Conservation (phyloP, 2,797 vertebrate genomes). For the Prunella strophiata region DNA sequence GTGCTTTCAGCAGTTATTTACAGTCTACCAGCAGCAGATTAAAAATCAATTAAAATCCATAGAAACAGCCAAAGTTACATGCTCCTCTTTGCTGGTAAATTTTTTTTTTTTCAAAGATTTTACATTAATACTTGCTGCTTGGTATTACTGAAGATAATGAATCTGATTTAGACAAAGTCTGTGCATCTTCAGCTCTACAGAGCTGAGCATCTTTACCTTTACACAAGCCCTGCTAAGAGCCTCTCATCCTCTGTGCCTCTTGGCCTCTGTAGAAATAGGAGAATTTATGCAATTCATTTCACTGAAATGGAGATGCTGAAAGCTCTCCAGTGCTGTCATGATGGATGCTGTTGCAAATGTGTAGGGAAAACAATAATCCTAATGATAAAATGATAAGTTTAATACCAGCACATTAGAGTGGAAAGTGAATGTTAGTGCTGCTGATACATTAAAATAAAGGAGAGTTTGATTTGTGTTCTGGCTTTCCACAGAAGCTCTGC, state of each 20-base stretch:
- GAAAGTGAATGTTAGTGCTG: background rate
- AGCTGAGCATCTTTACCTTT: slow-evolving; percentile 7
- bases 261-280: slow-evolving; percentile 17
- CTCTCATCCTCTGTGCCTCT: background rate
- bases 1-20: slow-evolving; percentile 73
- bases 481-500: background rate
- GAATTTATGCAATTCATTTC: slow-evolving; percentile 44
- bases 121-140: slow-evolving; percentile 68
- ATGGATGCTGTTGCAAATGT: slow-evolving; percentile 37
- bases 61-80: slow-evolving; percentile 58
- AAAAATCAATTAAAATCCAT: slow-evolving; percentile 79
- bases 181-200: background rate
- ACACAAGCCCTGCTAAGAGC: background rate
- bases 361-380: slow-evolving; percentile 47
- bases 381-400: slow-evolving; percentile 41
- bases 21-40: slow-evolving; percentile 68
- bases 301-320: slow-evolving; percentile 44
- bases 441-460: slow-evolving; percentile 12
- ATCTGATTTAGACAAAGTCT: slow-evolving; percentile 50
- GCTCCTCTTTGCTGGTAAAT: slow-evolving; percentile 60
- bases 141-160: slow-evolving; percentile 64
- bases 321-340: slow-evolving; percentile 4
- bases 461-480: background rate
- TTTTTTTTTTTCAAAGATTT: slow-evolving; percentile 73
- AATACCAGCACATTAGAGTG: background rate